Conservation (phyloP, 1,140 invertebrate genomes). For the Monochamus saltuarius region DNA sequence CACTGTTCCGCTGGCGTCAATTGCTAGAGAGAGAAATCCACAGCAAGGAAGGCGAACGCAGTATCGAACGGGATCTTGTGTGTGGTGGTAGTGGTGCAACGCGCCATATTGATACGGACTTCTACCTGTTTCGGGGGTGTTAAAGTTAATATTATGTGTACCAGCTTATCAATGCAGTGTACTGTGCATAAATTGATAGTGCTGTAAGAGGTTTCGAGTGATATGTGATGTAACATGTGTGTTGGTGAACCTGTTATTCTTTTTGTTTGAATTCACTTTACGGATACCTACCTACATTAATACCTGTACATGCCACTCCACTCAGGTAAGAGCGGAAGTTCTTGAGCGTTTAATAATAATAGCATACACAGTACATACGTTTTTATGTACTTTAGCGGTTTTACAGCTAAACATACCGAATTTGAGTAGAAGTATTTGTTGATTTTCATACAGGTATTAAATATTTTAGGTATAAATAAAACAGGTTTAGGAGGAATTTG, state of each 20-base stretch:
- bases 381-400: background rate
- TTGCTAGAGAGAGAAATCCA: constrained; percentile 13
- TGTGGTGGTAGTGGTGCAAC: background rate
- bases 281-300: constrained; percentile 1
- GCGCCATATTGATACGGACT: constrained; percentile 22
- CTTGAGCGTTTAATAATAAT: background rate
- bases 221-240: constrained; percentile 1
- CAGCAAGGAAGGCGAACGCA: constrained; percentile 5
- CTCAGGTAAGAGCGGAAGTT: constrained; percentile 1
- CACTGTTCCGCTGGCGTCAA: constrained; percentile 6
- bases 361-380: background rate
- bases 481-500: no score
- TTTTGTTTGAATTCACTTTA: constrained; percentile 4
- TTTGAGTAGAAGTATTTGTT: background rate
- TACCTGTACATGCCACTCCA: background rate
- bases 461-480: no score
- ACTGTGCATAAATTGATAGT: constrained; percentile 2
- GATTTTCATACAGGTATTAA: no score
- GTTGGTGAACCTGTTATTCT: constrained; percentile 13
- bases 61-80: constrained; percentile 25
- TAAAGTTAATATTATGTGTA: constrained; percentile 1
- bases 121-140: constrained; percentile 15
- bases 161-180: background rate
- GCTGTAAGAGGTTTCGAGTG: background rate
- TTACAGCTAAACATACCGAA: background rate